Percentiles rank a stretch among this genome's conserved stretches.
Conservation (phyloP, 2,888 invertebrate genomes). For the Pyrochroa serraticornis region DNA sequence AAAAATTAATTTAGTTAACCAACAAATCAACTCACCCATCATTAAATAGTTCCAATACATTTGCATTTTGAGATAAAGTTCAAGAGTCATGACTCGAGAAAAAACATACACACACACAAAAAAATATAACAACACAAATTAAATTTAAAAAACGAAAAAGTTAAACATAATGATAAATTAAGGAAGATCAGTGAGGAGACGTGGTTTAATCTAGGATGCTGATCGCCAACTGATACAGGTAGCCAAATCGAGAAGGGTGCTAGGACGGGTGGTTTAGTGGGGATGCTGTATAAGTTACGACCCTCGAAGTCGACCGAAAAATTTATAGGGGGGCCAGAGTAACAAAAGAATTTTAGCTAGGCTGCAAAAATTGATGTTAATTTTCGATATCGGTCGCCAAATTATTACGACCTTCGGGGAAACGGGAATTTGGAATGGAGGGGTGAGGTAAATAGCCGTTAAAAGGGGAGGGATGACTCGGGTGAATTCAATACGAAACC, state of each 20-base stretch:
- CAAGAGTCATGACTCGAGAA: conserved; percentile 40
- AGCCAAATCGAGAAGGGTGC: conserved; percentile 42
- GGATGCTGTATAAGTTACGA: conserved; percentile 40
- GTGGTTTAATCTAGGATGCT: conserved; percentile 35
- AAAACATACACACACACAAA: conserved; percentile 11
- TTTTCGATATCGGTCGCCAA: conserved; percentile 42
- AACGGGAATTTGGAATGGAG: conserved; percentile 3
- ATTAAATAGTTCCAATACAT: conserved; percentile 44
- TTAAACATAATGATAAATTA: neutral
- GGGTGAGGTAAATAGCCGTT: conserved; percentile 17
- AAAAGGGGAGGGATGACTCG: conserved; percentile 8
- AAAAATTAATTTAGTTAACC: conserved; percentile 3
- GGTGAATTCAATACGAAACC: no score
- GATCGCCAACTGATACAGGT: conserved; percentile 43
- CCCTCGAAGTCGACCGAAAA: conserved; percentile 41
- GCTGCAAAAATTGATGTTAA: conserved; percentile 51
- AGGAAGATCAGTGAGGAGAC: neutral
- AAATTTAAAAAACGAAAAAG: neutral
- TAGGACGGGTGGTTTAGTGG: conserved; percentile 39
- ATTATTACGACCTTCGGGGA: conserved; percentile 16
- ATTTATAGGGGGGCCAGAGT: conserved; percentile 33
- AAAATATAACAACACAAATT: conserved; percentile 4
- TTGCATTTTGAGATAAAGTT: conserved; percentile 47
- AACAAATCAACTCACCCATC: conserved; percentile 40
- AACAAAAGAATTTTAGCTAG: conserved; percentile 44